phyloP scores from a whole-genome alignment of 2,797 vertebrate genomes.

The Acanthornis magna region DNA sequence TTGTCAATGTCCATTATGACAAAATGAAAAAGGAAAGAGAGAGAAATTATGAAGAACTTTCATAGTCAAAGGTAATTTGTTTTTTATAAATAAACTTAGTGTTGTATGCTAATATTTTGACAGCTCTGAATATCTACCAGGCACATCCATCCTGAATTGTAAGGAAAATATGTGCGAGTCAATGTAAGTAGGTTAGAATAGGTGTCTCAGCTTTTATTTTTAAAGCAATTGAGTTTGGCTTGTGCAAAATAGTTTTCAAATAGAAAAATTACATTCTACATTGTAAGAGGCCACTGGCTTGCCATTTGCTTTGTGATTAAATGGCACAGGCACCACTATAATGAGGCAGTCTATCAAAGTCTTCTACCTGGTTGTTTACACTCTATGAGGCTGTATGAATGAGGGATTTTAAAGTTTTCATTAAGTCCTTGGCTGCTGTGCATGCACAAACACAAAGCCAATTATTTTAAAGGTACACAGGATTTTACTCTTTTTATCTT shows the following conservation, averaged over 20 bases:
- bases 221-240: conserved; percentile 5
- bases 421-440: conserved; percentile 55
- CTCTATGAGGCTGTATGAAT: conserved; percentile 36
- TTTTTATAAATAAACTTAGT: not conserved
- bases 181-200: not conserved
- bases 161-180: not conserved
- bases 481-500: conserved; percentile 42
- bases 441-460: conserved; percentile 52
- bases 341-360: conserved; percentile 60
- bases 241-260: conserved; percentile 25
- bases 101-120: not conserved
- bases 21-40: not conserved
- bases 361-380: conserved; percentile 58
- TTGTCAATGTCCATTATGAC: not conserved
- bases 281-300: conserved; percentile 22
- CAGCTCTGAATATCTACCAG: not conserved
- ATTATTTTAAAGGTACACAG: conserved; percentile 55
- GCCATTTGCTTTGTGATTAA: conserved; percentile 30
- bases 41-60: not conserved
- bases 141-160: not conserved
- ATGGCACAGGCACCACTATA: conserved; percentile 12
- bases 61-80: not conserved
- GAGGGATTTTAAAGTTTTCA: conserved; percentile 59
- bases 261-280: conserved; percentile 30
- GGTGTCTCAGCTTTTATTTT: not conserved